Base-by-base conservation (phyloP, 2,113 vertebrate species). In the Alexandromys fortis region DNA sequence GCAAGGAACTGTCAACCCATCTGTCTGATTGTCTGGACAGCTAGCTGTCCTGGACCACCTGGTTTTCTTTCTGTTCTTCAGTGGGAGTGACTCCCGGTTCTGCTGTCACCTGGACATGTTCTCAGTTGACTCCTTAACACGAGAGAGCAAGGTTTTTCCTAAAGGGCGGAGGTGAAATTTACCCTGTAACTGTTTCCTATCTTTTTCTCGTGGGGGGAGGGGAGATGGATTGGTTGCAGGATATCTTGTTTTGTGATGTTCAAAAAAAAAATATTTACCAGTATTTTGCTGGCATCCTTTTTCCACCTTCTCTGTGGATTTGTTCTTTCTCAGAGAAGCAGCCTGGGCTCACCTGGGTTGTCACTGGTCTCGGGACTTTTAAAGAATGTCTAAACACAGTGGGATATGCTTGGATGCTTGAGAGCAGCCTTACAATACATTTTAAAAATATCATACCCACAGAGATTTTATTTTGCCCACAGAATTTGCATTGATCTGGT, bases 391-490 rank as follows among this genome's bases (percentile, higher is more conserved):
- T 92, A 58, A 94, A 87, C 91, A 92, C 78, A 67, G 91, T 97
- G 97, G 96, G 96, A 96, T 97, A 96, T 97, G 96, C 95, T 96
- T 97, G 91, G 91, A 73, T 95, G 96, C 95, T 81, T 98, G 93
- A 95, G 89, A 96, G 86, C 63, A 96, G 93, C 65, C 78, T 97
- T 93, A 96, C 33, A 96, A 95, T 97, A 93, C 95, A 97, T 97
- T 95, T 94, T 94, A 97, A 98, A 98, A 97, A 97, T 97, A 97
- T 90, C 93, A 93, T 47, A 79, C 97, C 97, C 97, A 35, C 97
- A 98, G 96, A 97, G 95, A 97, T 97, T 97, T 94, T 97, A n/a
- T 97, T 97, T 97, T 95, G 67, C 96, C 97, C 97, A 97, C 97
- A 97, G 49, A 95, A 98, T 98, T 98, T 98, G 97, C 97, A 97